Evolutionary conservation across 2,888 invertebrate species (phyloP).

Genomic region (Nezara viridula): DNA sequence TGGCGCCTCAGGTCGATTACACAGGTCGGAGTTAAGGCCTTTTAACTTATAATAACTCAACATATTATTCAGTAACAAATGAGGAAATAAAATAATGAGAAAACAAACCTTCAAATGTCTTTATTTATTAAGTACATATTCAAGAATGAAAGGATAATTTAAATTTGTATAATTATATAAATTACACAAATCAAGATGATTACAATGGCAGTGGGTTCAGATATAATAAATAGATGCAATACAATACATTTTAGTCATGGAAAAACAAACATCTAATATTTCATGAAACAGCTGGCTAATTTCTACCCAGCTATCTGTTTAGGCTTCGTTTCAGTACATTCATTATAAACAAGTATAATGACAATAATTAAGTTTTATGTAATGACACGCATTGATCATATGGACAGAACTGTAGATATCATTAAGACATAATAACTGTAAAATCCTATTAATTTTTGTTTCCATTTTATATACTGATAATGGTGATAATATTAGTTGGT

Average conservation of each 20-base stretch:
- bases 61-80: background rate
- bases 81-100: background rate
- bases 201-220: slow-evolving; percentile 8
- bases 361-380: background rate
- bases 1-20: too few species aligned
- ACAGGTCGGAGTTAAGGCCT: too few species aligned
- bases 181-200: background rate
- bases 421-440: background rate
- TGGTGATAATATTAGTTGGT: too few species aligned
- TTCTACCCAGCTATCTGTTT: background rate
- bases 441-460: too few species aligned
- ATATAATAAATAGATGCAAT: background rate
- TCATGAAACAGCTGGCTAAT: background rate
- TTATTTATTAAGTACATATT: slow-evolving; percentile 45
- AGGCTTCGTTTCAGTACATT: background rate
- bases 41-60: too few species aligned
- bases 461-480: too few species aligned
- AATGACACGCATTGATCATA: background rate
- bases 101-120: background rate
- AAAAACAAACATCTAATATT: background rate
- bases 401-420: background rate
- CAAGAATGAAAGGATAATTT: slow-evolving; percentile 21
- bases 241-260: background rate
- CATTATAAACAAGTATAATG: background rate
- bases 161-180: slow-evolving; percentile 1